phyloP scores from a whole-genome alignment of 2,797 vertebrate genomes.

The Syngnathus rostellatus region DNA sequence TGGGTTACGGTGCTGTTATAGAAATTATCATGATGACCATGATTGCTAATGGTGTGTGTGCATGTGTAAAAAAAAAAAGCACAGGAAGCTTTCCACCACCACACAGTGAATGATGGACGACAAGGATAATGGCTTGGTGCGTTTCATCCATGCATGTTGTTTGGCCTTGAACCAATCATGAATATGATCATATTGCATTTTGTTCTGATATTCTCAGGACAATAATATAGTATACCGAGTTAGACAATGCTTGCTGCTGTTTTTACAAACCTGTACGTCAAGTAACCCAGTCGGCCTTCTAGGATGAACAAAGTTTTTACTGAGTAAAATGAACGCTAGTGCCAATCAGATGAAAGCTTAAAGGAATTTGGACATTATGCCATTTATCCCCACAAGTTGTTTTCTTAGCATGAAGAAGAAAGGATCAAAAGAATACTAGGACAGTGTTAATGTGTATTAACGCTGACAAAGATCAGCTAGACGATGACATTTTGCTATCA shows the following conservation, averaged over 20 bases:
- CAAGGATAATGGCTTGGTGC: constrained; percentile 13
- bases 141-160: constrained; percentile 2
- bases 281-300: neutral
- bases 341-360: neutral
- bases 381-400: neutral
- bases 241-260: too few relatives aligned
- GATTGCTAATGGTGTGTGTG: constrained; percentile 10
- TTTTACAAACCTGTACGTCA: too few relatives aligned
- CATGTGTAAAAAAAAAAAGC: too few relatives aligned
- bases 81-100: neutral
- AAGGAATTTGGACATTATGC: neutral
- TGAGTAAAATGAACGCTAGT: neutral
- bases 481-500: constrained; percentile 30
- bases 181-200: too few relatives aligned
- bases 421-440: neutral
- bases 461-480: constrained; percentile 13
- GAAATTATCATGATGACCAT: constrained; percentile 40
- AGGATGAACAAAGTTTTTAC: neutral
- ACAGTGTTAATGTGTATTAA: neutral
- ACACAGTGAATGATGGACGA: constrained; percentile 8
- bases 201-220: too few relatives aligned
- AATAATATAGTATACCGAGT: too few relatives aligned
- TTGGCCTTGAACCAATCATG: neutral
- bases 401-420: neutral
- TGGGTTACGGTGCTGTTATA: constrained; percentile 35